phyloP scores from a whole-genome alignment of 2,113 vertebrate species.

The Chionomys nivalis region DNA sequence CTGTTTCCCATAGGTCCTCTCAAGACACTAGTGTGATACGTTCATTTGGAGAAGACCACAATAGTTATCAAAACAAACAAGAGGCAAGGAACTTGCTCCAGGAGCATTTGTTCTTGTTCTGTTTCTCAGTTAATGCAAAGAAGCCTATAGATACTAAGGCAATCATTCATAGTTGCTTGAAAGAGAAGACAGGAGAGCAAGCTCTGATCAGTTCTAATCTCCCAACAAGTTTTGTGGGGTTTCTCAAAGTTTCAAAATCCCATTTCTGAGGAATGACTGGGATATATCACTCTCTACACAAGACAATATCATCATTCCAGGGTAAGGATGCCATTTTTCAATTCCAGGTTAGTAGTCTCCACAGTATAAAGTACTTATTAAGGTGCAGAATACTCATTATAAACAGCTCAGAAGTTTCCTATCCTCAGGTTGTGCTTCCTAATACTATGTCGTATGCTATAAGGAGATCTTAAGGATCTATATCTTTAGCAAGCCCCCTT shows the following conservation, averaged over 20 bases:
- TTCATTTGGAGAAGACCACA: background rate
- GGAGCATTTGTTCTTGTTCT: background rate
- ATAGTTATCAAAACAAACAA: background rate
- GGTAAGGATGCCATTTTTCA: background rate
- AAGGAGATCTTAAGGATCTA: background rate
- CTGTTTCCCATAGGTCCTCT: background rate
- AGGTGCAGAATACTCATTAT: background rate
- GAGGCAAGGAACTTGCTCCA: rapidly evolving
- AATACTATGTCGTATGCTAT: background rate
- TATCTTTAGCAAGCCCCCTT: background rate
- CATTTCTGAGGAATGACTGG: background rate
- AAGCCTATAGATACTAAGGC: background rate
- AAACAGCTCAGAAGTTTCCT: background rate
- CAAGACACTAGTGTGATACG: background rate
- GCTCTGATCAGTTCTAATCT: background rate
- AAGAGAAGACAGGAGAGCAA: background rate
- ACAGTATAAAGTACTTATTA: background rate
- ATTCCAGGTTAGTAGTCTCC: background rate
- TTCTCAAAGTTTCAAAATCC: background rate
- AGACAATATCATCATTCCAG: background rate
- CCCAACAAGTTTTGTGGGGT: background rate
- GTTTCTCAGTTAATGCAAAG: background rate
- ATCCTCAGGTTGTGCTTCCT: background rate
- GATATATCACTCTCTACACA: background rate
- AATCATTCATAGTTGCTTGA: background rate